Evolutionary conservation across 2,113 vertebrate genomes (phyloP), one percentile per base, ranked within the genome.

Genomic region (Accipiter cooperii): DNA sequence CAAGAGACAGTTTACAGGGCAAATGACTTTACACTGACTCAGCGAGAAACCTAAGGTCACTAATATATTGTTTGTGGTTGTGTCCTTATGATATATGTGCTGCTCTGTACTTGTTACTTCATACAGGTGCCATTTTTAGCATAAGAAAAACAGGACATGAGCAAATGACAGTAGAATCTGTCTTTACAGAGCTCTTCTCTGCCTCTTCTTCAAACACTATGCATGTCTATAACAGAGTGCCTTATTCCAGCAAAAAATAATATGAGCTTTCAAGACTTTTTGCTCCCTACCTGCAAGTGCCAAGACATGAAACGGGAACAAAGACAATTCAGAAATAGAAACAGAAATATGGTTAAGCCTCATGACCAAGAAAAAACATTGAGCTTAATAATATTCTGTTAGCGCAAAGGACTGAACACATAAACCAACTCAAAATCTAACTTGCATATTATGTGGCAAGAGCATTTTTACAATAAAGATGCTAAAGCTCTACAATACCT

Each of bases 401-500:
- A 76, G n/a, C 47, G 79, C 61, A 75, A 96, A 78, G 40, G 60
- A 73, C 74, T 68, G n/a, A 31, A 69, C 28, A 54, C 49, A 49
- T 29, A 87, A 93, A 96, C 58, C 75, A 63, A 63, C 44, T 93
- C 57, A 84, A 94, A 90, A 88, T 70, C 38, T 58, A 36, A 54
- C 57, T 75, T 76, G 33, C 17, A 69, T 47, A 38, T 74, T 54
- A 83, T 20, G 20, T 13, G 33, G 74, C 42, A 85, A 49, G 54
- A 91, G 78, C 20, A 63, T 92, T 96, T 93, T 95, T 46, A 94
- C 44, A 91, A 36, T 58, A 87, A 74, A 86, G 64, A 38, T 74
- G 46, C 80, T 94, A 79, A 91, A 97, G 63, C 73, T 82, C 63
- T 96, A 82, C 49, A 93, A 94, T 94, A 89, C 63, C 47, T 90